A percentile compares a stretch with the other conserved stretches of the same genome.
These are phyloP conservation scores for Andrena hattorfiana DNA, from an alignment of 2,888 invertebrate genomes.

Conservation along the genomic window DNA sequence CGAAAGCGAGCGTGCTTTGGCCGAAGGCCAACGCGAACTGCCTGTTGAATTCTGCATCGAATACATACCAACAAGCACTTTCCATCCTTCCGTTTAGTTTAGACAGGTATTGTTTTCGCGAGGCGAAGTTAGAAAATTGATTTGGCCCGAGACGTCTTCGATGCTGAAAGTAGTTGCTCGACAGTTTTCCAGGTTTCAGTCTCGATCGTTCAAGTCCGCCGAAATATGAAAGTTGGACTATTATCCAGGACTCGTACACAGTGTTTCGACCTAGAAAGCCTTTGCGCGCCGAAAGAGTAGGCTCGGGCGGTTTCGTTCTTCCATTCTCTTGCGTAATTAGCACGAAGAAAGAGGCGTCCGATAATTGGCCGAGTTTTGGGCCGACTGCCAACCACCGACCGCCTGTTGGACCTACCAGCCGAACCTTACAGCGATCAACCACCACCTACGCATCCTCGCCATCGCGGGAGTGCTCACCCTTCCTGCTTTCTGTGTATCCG, in stretches of 20 bases:
- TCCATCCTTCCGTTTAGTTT: constrained; percentile 16
- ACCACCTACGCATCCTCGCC: background rate
- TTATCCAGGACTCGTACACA: too few species aligned
- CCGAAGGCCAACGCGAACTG: constrained; percentile 61
- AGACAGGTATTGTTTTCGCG: constrained; percentile 26
- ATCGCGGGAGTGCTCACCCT: background rate
- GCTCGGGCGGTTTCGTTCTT: too few species aligned
- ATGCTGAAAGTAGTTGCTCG: too few species aligned
- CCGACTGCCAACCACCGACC: constrained; percentile 61
- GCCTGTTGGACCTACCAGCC: constrained; percentile 62
- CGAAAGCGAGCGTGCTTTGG: constrained; percentile 49
- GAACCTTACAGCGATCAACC: background rate
- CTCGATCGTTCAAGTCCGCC: too few species aligned
- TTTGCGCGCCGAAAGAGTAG: too few species aligned
- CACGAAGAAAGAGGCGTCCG: constrained; percentile 46
- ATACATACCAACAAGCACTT: constrained; percentile 13
- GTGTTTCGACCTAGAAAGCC: too few species aligned
- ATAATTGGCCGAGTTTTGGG: constrained; percentile 71
- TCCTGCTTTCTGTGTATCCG: background rate
- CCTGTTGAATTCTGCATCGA: constrained; percentile 62
- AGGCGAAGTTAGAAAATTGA: background rate
- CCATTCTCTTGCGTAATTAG: background rate
- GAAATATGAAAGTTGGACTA: too few species aligned
- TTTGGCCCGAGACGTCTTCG: background rate
- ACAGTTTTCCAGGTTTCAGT: too few species aligned